Conservation (phyloP, 2,888 invertebrate species). For the Junonia oenone region DNA sequence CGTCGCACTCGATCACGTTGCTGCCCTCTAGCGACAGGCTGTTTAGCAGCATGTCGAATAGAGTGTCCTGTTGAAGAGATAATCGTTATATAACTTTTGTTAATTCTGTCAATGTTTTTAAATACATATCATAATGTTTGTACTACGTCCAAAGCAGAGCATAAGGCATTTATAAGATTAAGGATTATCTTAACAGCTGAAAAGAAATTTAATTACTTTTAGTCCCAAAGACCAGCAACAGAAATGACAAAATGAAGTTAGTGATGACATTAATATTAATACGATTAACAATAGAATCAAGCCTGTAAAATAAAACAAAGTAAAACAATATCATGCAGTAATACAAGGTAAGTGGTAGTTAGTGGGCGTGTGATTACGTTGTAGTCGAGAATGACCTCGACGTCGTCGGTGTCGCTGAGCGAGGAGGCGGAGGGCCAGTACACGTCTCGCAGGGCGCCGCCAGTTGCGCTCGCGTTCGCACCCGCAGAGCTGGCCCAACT, state of each 20-base stretch:
- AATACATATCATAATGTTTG: too few species aligned
- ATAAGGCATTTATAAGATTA: too few species aligned
- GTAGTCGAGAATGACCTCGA: conserved; percentile 59
- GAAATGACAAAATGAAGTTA: too few species aligned
- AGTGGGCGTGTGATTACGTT: conserved; percentile 46
- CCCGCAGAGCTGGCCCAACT: too few species aligned
- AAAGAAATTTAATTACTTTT: too few species aligned
- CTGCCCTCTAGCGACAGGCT: conserved; percentile 54
- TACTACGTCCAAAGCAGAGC: too few species aligned
- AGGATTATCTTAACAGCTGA: too few species aligned
- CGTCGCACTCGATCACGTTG: conserved; percentile 31
- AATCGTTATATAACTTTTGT: not conserved
- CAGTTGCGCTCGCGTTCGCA: too few species aligned
- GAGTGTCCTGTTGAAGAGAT: conserved; percentile 50
- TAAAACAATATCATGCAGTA: not conserved
- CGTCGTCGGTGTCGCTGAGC: conserved; percentile 62
- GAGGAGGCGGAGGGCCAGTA: conserved; percentile 60
- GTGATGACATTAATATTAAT: not conserved
- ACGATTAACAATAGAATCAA: not conserved
- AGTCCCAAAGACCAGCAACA: too few species aligned
- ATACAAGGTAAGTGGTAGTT: conserved; percentile 17
- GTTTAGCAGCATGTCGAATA: conserved; percentile 68
- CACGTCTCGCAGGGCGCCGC: too few species aligned
- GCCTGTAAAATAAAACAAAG: not conserved
- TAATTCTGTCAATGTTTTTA: too few species aligned